Evolutionary conservation across 2,113 vertebrate genomes (phyloP).

Genomic region (Beaufortia kweichowensis): DNA sequence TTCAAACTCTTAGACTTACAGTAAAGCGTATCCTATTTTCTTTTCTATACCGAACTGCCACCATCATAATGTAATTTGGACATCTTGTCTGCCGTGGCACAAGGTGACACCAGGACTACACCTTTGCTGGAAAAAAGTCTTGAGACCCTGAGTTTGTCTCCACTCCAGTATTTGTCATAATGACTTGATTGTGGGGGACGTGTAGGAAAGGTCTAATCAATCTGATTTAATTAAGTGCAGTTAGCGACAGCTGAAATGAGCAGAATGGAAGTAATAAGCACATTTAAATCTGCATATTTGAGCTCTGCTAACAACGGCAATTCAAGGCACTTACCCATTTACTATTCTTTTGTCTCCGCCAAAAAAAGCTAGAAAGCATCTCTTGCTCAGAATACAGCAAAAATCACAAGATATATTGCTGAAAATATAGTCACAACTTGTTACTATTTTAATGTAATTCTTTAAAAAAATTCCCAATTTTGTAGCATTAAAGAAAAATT

Average conservation of each 20-base stretch:
- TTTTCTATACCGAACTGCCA: background rate
- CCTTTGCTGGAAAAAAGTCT: constrained; percentile 57
- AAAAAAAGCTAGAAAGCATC: constrained; percentile 27
- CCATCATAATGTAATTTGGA: constrained; percentile 21
- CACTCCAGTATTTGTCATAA: constrained; percentile 81
- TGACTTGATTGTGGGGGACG: constrained; percentile 80
- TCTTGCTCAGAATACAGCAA: background rate
- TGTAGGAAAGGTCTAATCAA: constrained; percentile 82
- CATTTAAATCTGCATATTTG: constrained; percentile 80
- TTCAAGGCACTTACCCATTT: constrained; percentile 69
- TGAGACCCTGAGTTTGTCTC: constrained; percentile 67
- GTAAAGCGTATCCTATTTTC: background rate
- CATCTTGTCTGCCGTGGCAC: constrained; percentile 14
- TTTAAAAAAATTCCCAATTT: background rate
- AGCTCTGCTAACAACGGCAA: constrained; percentile 78
- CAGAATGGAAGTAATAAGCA: constrained; percentile 84
- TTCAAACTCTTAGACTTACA: too few relatives aligned
- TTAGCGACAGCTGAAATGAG: constrained; percentile 80
- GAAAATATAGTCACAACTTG: background rate
- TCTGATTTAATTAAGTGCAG: constrained; percentile 85
- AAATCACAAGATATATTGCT: background rate
- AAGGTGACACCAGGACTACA: constrained; percentile 41
- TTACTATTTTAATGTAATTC: background rate
- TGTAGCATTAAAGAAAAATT: too few relatives aligned
- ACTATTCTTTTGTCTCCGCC: constrained; percentile 52